Conservation (phyloP, 2,113 vertebrate species). For the Himantopus leucocephalus region DNA sequence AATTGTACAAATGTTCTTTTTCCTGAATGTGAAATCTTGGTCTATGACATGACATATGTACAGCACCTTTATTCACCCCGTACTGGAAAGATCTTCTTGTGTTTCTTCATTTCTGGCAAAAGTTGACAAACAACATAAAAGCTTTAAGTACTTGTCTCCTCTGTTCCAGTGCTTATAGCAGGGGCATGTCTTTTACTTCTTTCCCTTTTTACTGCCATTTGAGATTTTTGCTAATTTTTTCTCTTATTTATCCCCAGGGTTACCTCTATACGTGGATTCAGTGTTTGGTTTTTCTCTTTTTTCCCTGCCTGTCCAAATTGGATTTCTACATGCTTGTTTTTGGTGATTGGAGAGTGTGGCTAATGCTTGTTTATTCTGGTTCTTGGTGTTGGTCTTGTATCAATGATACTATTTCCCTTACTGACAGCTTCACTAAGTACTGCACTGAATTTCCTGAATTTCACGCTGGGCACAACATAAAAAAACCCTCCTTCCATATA, state of each 20-base stretch:
- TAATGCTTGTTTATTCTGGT: not conserved
- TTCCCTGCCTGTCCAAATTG: not conserved
- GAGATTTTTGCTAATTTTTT: not conserved
- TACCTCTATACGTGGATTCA: not conserved
- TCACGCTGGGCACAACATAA: not conserved
- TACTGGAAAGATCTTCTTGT: accelerated
- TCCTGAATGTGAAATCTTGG: not conserved
- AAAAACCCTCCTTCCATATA: not conserved
- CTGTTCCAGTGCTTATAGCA: not conserved
- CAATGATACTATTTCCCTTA: not conserved
- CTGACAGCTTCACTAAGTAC: not conserved
- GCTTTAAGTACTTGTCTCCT: not conserved
- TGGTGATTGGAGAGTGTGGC: not conserved
- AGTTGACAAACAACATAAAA: not conserved
- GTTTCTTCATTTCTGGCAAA: not conserved
- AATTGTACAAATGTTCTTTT: not conserved
- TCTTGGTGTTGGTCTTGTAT: not conserved
- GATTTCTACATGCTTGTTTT: not conserved
- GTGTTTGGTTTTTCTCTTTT: not conserved
- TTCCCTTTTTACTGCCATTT: not conserved
- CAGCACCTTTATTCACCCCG: not conserved
- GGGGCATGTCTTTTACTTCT: not conserved
- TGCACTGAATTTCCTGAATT: not conserved
- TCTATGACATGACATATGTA: not conserved
- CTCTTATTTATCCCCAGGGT: not conserved